Conservation (phyloP, 2,888 invertebrate genomes). For the Drosophila buzzatii region DNA sequence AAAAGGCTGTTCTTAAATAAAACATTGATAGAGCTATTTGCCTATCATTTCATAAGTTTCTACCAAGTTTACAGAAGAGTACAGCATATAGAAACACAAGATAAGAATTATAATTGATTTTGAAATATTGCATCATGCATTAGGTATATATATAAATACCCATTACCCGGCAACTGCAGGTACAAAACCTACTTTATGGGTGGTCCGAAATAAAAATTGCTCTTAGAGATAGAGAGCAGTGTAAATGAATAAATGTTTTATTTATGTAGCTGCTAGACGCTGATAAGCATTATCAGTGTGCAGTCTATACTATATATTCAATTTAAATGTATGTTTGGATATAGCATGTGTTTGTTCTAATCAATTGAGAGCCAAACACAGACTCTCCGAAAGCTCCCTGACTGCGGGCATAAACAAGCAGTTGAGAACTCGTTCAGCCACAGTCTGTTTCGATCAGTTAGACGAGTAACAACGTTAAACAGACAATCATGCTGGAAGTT, state of each 20-base stretch:
- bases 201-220: not conserved
- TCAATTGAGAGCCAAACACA: constrained; percentile 9
- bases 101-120: not conserved
- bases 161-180: not conserved
- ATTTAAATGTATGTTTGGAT: not conserved
- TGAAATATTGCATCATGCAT: not conserved
- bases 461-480: not conserved
- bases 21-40: not conserved
- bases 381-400: constrained; percentile 12
- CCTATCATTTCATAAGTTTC: not conserved
- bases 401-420: not conserved
- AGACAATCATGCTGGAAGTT: constrained; percentile 44
- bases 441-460: constrained; percentile 19
- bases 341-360: constrained; percentile 2
- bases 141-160: not conserved
- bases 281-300: constrained; percentile 24
- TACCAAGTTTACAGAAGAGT: not conserved
- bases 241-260: constrained; percentile 1
- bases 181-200: not conserved
- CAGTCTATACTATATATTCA: not conserved
- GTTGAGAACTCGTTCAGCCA: not conserved
- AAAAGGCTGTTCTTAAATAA: not conserved
- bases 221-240: not conserved
- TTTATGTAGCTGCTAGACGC: not conserved
- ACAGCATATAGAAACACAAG: not conserved